Percentiles rank a stretch among this genome's conserved stretches.
Conservation (phyloP, 2,113 vertebrate genomes). For the Ia io region DNA sequence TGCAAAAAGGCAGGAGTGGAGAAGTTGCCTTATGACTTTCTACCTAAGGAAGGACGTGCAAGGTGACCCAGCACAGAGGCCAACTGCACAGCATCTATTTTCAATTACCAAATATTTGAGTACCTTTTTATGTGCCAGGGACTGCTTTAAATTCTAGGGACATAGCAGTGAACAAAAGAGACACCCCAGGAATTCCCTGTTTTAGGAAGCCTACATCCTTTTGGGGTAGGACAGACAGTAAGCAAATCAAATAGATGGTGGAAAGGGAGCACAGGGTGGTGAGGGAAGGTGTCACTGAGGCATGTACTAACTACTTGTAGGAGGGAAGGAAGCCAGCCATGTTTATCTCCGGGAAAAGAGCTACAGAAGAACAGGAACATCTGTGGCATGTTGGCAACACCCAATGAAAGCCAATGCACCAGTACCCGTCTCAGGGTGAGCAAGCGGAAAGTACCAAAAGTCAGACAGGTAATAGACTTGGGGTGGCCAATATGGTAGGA, state of each 20-base stretch:
- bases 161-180: background rate
- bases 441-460: background rate
- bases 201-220: background rate
- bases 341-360: background rate
- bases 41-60: background rate
- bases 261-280: background rate
- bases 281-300: background rate
- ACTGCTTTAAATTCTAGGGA: background rate
- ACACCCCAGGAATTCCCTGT: background rate
- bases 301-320: background rate
- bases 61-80: background rate
- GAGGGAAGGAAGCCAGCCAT: background rate
- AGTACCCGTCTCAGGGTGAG: background rate
- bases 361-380: background rate
- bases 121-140: background rate
- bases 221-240: background rate
- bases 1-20: background rate
- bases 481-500: slow-evolving; percentile 9
- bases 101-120: background rate
- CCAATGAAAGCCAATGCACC: background rate
- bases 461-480: background rate
- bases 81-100: background rate
- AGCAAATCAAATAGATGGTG: background rate
- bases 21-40: background rate
- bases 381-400: background rate